Evolutionary conservation across 2,113 vertebrate species (phyloP).

Genomic region (Cranoglanis bouderius): DNA sequence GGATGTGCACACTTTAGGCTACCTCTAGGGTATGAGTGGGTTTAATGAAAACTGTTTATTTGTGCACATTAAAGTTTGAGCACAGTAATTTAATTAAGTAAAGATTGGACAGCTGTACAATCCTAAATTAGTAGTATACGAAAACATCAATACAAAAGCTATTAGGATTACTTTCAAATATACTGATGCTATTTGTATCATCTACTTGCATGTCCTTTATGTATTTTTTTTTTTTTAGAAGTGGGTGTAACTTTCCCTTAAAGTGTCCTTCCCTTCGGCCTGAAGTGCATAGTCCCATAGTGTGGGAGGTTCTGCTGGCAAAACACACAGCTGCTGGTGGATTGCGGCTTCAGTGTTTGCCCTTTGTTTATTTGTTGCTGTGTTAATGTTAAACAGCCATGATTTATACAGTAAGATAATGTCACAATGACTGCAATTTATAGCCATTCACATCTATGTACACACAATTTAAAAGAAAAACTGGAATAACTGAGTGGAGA

Average conservation of each 20-base stretch:
- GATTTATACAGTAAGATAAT: constrained; percentile 24
- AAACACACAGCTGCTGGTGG: constrained; percentile 22
- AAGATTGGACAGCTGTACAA: not conserved
- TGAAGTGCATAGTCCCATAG: not conserved
- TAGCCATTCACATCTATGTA: not conserved
- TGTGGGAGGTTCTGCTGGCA: constrained; percentile 14
- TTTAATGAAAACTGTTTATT: constrained; percentile 5
- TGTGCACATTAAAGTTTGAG: constrained; percentile 20
- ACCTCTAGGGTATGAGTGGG: constrained; percentile 5
- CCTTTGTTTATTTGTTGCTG: constrained; percentile 28
- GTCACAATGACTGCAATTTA: not conserved
- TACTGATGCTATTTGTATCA: not conserved
- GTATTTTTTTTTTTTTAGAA: not conserved
- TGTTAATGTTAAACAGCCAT: constrained; percentile 34
- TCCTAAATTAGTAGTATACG: not conserved
- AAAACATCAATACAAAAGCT: not conserved
- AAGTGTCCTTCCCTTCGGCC: not conserved
- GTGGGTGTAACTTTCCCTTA: not conserved
- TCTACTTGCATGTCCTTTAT: not conserved
- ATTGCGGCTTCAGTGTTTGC: not conserved
- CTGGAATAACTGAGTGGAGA: not conserved
- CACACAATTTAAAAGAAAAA: not conserved
- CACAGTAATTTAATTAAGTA: constrained; percentile 29
- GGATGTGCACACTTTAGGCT: constrained; percentile 15
- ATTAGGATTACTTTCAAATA: not conserved